phyloP scores from a whole-genome alignment of 64 coral and sea anemone genomes.

The Orbicella faveolata region DNA sequence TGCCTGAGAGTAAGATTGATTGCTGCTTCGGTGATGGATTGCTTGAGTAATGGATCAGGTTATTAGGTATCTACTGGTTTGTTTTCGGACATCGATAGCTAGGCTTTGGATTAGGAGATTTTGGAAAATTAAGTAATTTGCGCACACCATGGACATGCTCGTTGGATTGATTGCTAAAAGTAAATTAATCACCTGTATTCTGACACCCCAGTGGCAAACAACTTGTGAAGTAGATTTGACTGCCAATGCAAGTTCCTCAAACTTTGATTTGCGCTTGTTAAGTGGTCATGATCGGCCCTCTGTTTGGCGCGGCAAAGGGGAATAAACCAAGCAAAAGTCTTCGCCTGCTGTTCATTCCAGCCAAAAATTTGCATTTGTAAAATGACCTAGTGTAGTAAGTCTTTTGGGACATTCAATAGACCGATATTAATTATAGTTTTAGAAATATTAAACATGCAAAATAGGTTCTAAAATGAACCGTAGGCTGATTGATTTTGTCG shows the following conservation, averaged over 20 bases:
- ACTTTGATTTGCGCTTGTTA: neutral
- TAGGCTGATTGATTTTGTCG: neutral
- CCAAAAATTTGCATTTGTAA: neutral
- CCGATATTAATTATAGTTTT: neutral
- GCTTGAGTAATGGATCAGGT: no score
- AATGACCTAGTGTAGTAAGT: no score
- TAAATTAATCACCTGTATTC: conserved; percentile 1
- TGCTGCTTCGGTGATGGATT: no score
- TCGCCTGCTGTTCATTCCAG: neutral
- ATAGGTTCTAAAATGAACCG: neutral
- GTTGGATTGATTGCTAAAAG: neutral
- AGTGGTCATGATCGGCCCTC: neutral
- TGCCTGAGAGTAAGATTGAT: no score
- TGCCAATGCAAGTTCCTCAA: neutral
- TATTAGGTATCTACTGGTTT: no score
- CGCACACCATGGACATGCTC: neutral
- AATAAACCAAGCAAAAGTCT: neutral
- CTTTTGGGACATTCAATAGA: neutral
- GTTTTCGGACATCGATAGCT: no score
- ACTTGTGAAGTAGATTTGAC: neutral
- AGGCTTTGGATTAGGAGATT: neutral
- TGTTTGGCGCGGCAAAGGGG: neutral
- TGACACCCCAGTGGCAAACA: neutral
- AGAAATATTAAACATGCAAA: neutral
- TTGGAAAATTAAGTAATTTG: neutral